A percentile compares a stretch with the other conserved stretches of the same genome.
Conservation (phyloP, 2,113 vertebrate species). For the Prionailurus bengalensis region DNA sequence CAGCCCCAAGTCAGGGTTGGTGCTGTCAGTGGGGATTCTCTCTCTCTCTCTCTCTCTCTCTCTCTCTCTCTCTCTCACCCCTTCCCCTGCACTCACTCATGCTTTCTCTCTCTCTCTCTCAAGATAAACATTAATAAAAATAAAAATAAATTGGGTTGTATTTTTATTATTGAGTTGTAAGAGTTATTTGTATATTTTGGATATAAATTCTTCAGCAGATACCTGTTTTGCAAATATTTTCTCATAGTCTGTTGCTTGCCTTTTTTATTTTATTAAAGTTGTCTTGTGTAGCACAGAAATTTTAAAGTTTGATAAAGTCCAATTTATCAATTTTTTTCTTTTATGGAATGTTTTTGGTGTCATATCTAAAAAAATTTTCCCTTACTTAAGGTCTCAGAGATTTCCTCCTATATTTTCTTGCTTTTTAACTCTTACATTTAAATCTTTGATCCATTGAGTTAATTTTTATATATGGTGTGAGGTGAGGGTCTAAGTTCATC, state of each 20-base stretch:
- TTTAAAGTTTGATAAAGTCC: slow-evolving; percentile 53
- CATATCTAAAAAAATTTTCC: background rate
- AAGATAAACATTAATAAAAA: background rate
- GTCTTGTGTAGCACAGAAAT: background rate
- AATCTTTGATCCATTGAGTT: background rate
- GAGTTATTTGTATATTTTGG: background rate
- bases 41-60: background rate
- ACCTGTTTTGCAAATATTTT: background rate
- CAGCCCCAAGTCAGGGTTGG: background rate
- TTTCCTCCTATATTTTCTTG: background rate
- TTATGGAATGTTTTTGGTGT: slow-evolving; percentile 14
- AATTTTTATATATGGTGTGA: background rate
- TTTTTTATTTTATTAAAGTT: slow-evolving; percentile 35
- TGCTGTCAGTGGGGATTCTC: background rate
- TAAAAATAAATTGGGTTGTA: background rate
- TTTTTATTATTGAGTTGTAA: background rate
- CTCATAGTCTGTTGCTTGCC: background rate
- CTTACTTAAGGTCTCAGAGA: slow-evolving; percentile 1
- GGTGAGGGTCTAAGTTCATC: background rate
- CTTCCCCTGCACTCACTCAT: background rate
- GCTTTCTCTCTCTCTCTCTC: background rate
- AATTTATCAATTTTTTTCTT: slow-evolving; percentile 47
- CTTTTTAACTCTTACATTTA: slow-evolving; percentile 17
- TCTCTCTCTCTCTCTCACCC: background rate
- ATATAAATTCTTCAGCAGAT: slow-evolving; percentile 16